These are phyloP conservation scores for Ahaetulla prasina DNA, from an alignment of 2,113 vertebrate genomes.

Conservation along the genomic window DNA sequence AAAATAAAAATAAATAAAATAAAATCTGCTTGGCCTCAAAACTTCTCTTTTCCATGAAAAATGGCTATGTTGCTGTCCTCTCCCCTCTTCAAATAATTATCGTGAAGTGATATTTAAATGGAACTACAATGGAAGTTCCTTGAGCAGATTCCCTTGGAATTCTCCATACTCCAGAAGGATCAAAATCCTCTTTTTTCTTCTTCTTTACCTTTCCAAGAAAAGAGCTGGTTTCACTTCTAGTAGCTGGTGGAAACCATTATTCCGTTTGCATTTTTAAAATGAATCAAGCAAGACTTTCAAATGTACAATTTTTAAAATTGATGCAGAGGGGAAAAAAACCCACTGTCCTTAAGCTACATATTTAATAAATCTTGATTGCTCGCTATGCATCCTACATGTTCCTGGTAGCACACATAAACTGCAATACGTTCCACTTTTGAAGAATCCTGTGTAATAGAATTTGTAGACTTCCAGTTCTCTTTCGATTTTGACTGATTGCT, in stretches of 20 bases:
- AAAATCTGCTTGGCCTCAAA: conserved; percentile 40
- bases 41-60: conserved; percentile 14
- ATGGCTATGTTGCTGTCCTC: neutral
- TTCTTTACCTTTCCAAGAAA: neutral
- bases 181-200: no score
- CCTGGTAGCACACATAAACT: neutral
- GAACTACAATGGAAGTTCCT: neutral
- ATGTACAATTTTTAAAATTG: neutral
- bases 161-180: neutral
- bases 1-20: no score
- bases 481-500: neutral
- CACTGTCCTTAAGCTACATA: neutral
- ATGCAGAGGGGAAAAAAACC: neutral
- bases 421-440: neutral
- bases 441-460: neutral
- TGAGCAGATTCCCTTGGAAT: neutral
- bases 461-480: neutral
- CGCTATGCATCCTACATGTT: neutral
- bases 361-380: neutral
- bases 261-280: neutral
- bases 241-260: neutral
- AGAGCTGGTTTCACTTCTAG: neutral
- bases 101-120: neutral
- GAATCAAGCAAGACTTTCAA: neutral
- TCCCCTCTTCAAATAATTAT: neutral